Evolutionary conservation across 2,797 vertebrate genomes (phyloP).

Genomic region (Pseudopleuronectes americanus): DNA sequence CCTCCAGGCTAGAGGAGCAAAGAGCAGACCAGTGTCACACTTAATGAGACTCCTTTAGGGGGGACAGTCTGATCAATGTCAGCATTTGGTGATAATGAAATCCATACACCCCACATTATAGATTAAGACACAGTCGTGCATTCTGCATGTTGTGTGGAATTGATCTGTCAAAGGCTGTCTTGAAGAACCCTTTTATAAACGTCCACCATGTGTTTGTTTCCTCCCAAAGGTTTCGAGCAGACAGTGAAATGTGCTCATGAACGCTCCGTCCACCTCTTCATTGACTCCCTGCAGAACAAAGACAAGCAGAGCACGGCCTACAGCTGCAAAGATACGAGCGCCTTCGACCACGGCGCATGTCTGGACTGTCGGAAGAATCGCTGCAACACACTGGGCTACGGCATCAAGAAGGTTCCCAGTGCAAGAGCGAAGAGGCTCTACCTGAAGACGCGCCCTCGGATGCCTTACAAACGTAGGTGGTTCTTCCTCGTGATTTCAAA

Average conservation of each 20-base stretch:
- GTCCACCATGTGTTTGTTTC: background rate
- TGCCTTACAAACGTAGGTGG: conserved; percentile 92
- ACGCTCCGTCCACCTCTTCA: conserved; percentile 93
- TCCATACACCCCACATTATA: conserved; percentile 31
- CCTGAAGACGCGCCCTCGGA: conserved; percentile 86
- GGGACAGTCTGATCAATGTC: conserved; percentile 46
- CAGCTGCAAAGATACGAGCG: conserved; percentile 86
- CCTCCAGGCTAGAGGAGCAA: conserved; percentile 65
- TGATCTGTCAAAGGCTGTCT: background rate
- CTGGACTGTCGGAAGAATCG: conserved; percentile 89
- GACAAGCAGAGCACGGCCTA: conserved; percentile 90
- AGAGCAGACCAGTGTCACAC: conserved; percentile 30
- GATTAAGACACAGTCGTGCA: conserved; percentile 23
- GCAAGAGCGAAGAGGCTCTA: conserved; percentile 85
- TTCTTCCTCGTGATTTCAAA: background rate
- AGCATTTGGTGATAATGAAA: conserved; percentile 41
- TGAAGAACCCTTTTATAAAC: conserved; percentile 8
- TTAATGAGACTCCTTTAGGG: conserved; percentile 51
- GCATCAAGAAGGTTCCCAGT: conserved; percentile 78
- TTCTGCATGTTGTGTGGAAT: conserved; percentile 4
- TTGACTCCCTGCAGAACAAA: conserved; percentile 90
- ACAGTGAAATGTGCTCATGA: conserved; percentile 95
- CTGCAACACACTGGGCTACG: conserved; percentile 93
- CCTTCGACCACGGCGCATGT: conserved; percentile 91
- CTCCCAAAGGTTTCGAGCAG: conserved; percentile 80